phyloP scores from a whole-genome alignment of 2,888 invertebrate genomes.

The Aricia artaxerxes region DNA sequence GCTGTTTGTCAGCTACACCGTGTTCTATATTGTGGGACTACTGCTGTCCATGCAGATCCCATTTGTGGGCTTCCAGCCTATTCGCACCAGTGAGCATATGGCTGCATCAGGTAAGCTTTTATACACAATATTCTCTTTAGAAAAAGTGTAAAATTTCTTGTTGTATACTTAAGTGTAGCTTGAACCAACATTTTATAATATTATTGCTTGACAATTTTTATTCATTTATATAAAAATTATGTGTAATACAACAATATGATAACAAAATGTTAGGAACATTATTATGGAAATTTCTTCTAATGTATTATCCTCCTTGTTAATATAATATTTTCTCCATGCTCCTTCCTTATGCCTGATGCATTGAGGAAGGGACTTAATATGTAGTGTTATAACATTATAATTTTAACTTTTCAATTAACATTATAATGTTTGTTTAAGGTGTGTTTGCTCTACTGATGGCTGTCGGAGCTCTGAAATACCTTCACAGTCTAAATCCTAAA shows the following conservation, averaged over 20 bases:
- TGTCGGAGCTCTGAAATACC: conserved; percentile 90
- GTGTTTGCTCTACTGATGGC: conserved; percentile 97
- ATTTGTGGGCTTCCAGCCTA: conserved; percentile 98
- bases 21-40: conserved; percentile 97
- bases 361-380: too few species aligned
- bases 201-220: too few species aligned
- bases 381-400: too few species aligned
- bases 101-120: conserved; percentile 89
- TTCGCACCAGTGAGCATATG: conserved; percentile 99
- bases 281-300: too few species aligned
- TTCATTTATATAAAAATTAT: too few species aligned
- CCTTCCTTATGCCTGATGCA: too few species aligned
- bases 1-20: conserved; percentile 96
- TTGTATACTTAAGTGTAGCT: too few species aligned
- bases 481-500: conserved; percentile 92
- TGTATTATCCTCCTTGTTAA: too few species aligned
- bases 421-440: conserved; percentile 75
- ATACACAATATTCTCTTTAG: not conserved
- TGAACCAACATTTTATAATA: too few species aligned
- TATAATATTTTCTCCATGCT: too few species aligned
- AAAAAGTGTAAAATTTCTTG: not conserved
- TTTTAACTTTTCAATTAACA: not conserved
- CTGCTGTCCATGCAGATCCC: conserved; percentile 98
- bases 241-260: too few species aligned
- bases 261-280: too few species aligned